Evolutionary conservation across 2,797 vertebrate genomes (phyloP).

Genomic region (Hafferia zeledoni): DNA sequence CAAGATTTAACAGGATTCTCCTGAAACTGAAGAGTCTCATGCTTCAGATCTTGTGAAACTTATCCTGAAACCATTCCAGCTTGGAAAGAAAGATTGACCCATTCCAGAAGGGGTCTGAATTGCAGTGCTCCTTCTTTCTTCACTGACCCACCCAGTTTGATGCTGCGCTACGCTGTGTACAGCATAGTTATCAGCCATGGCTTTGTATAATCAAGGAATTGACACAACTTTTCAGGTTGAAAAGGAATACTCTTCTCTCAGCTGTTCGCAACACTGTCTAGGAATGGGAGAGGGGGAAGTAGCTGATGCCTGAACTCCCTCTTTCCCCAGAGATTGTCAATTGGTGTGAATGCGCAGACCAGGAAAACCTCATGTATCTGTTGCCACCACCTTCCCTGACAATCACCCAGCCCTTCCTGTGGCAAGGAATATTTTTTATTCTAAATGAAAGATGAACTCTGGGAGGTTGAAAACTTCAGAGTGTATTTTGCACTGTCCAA

Average conservation of each 20-base stretch:
- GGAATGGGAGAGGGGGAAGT: not conserved
- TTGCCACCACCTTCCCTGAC: fast-evolving
- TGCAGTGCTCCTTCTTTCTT: not conserved
- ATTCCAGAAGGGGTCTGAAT: not conserved
- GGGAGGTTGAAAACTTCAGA: not conserved
- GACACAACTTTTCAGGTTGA: not conserved
- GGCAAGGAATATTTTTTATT: not conserved
- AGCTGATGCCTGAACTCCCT: not conserved
- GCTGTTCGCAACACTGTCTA: not conserved
- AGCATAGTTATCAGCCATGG: fast-evolving
- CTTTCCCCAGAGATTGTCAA: not conserved
- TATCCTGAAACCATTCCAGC: not conserved
- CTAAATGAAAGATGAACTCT: not conserved
- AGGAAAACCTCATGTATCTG: not conserved
- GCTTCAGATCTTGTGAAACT: not conserved
- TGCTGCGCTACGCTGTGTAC: fast-evolving
- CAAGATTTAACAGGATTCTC: not conserved
- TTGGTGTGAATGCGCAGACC: not conserved
- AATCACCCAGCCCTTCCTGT: not conserved
- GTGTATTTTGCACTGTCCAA: not conserved
- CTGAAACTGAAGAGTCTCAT: not conserved
- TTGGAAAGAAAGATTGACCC: not conserved
- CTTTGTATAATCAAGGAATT: not conserved
- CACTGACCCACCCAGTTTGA: fast-evolving
- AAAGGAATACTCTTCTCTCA: not conserved